Evolutionary conservation across 2,797 vertebrate species (phyloP), one percentile per base, ranked within the genome.

Genomic region (Gallinago stenura): DNA sequence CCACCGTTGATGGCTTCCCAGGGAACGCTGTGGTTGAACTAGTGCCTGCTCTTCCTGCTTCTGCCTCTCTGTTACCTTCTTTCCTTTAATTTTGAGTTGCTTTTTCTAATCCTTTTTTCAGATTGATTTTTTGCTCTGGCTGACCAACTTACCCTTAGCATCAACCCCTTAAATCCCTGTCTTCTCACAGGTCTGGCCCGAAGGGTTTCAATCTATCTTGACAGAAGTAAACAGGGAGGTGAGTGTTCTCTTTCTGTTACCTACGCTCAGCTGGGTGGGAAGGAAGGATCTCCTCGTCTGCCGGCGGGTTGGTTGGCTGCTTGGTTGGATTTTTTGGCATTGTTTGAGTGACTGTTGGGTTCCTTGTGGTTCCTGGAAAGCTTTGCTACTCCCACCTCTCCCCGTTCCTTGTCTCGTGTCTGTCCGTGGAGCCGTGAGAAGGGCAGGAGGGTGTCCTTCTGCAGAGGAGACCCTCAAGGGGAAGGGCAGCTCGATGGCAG

Each of bases 151-250:
- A 56, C 88, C 93, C 89, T 60, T 88, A 77, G 95, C 80, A 61
- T 82, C 96, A 88, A 66, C 84, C 96, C 96, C 94, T 83, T 91
- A 93, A 45, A 45, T 72, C 85, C 88, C 95, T 97, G 93, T 97
- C 94, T 97, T 97, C 98, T 97, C 96, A 56, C 98, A 99, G 99
- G 99, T 98, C 98, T 99, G 97, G 98, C 99, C 97, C 98, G 99
- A 97, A 99, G 98, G 97, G 98, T 99, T 97, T 99, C 99, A 97
- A 99, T 99, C 98, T 99, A 98, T 98, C 99, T 99, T 98, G 99
- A 99, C 98, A 98, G 98, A 96, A 99, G 98, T 98, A 99, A 99
- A 92, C 99, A 99, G 98, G 99, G 99, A 98, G 99, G 99, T 99
- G 98, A 99, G 99, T 99, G 97, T 90, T 95, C 60, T 97, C 91